phyloP scores from a whole-genome alignment of 1,140 invertebrate genomes.

The Lordiphosa mommai region DNA sequence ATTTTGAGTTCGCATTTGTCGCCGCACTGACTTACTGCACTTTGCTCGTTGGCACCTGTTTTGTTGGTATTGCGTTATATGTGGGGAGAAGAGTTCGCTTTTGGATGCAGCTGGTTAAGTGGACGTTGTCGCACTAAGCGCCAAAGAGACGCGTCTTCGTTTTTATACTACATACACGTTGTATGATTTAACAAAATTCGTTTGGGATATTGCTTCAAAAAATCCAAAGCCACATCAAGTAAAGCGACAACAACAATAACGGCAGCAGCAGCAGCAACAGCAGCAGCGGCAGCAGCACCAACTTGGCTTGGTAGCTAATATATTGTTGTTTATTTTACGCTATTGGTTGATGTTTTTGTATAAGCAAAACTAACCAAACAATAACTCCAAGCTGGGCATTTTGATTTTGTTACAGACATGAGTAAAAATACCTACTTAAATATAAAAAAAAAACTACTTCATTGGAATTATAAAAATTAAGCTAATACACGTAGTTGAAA shows the following conservation, averaged over 20 bases:
- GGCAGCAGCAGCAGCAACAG: constrained; percentile 7
- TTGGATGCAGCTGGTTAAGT: constrained; percentile 61
- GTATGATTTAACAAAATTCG: constrained; percentile 74
- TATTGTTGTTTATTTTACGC: constrained; percentile 55
- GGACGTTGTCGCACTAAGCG: constrained; percentile 70
- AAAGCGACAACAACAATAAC: constrained; percentile 45
- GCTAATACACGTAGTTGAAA: no score
- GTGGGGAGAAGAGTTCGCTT: constrained; percentile 16
- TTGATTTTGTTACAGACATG: constrained; percentile 5
- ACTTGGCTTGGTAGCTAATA: constrained; percentile 32
- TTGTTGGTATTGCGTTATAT: neutral
- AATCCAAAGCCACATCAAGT: constrained; percentile 67
- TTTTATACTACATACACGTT: constrained; percentile 71
- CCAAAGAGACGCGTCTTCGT: constrained; percentile 66
- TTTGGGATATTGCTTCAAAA: constrained; percentile 69
- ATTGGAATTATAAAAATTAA: no score
- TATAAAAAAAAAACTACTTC: no score
- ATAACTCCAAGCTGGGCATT: constrained; percentile 19
- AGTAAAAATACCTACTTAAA: neutral
- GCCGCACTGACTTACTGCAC: constrained; percentile 28
- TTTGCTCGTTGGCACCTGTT: constrained; percentile 15
- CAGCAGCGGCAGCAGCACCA: constrained; percentile 19
- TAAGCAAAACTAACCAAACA: constrained; percentile 17
- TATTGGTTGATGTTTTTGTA: constrained; percentile 33
- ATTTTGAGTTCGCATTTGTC: no score